Evolutionary conservation across 1,140 invertebrate species (phyloP).

Genomic region (Drosophila parvula): DNA sequence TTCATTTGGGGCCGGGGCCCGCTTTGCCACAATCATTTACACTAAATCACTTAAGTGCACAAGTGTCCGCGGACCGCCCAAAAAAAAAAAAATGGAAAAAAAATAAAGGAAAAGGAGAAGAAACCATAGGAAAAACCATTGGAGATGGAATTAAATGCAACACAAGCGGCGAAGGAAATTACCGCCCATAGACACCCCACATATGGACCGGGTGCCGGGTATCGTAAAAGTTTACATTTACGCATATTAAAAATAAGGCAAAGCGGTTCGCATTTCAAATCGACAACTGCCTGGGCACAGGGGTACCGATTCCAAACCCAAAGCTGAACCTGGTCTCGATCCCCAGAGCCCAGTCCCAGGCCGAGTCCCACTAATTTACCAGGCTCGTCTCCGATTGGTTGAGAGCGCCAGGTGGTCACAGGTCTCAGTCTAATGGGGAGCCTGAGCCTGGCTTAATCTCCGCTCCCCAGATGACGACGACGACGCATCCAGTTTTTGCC

Average conservation of each 20-base stretch:
- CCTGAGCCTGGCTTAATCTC: constrained; percentile 65
- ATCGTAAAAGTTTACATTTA: constrained; percentile 79
- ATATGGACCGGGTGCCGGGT: constrained; percentile 26
- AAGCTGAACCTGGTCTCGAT: neutral
- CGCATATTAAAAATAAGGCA: constrained; percentile 79
- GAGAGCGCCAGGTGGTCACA: constrained; percentile 74
- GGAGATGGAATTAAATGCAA: constrained; percentile 21
- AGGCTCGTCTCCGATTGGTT: constrained; percentile 66
- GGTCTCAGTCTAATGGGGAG: constrained; percentile 69
- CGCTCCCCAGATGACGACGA: constrained; percentile 31
- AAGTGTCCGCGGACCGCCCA: constrained; percentile 65
- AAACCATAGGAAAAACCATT: constrained; percentile 14
- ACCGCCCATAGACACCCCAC: constrained; percentile 53
- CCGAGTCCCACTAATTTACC: constrained; percentile 64
- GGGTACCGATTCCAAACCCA: constrained; percentile 17
- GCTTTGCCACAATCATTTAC: constrained; percentile 78
- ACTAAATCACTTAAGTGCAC: constrained; percentile 81
- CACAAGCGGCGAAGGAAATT: constrained; percentile 26
- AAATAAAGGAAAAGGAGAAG: neutral
- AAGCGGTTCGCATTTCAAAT: constrained; percentile 45
- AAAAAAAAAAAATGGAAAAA: constrained; percentile 20
- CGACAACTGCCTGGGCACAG: constrained; percentile 36
- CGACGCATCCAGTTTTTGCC: constrained; percentile 27
- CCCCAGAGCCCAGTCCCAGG: neutral
- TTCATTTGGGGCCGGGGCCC: constrained; percentile 24